Evolutionary conservation across 1,140 invertebrate genomes (phyloP).

Genomic region (Artemia franciscana): DNA sequence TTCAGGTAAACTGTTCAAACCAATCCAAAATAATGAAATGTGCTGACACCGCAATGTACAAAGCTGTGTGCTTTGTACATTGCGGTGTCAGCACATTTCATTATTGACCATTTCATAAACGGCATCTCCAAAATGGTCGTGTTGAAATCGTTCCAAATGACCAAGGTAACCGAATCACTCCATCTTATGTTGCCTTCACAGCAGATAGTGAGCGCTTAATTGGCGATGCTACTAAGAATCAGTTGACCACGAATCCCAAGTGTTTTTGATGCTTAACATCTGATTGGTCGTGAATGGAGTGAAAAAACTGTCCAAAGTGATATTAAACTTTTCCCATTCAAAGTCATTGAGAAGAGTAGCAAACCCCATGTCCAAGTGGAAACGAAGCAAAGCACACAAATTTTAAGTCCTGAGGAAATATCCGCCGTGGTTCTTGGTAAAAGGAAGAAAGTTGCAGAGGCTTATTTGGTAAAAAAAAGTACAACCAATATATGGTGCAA

Average conservation of each 20-base stretch:
- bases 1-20: no score
- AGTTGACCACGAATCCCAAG: conserved; percentile 88
- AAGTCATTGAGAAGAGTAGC: conserved; percentile 47
- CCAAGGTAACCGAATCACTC: conserved; percentile 92
- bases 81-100: no score
- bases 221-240: conserved; percentile 93
- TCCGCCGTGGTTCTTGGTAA: conserved; percentile 91
- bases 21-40: no score
- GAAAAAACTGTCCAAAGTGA: conserved; percentile 75
- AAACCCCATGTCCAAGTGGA: conserved; percentile 50
- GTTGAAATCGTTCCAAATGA: conserved; percentile 98
- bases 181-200: conserved; percentile 92
- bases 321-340: conserved; percentile 78
- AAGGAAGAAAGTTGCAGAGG: conserved; percentile 96
- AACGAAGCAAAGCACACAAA: conserved; percentile 52
- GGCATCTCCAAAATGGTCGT: conserved; percentile 87
- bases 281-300: conserved; percentile 83
- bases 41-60: no score
- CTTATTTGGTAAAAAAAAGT: conserved; percentile 79
- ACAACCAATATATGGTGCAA: no score
- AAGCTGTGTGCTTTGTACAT: no score
- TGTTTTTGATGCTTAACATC: conserved; percentile 82
- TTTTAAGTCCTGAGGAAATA: conserved; percentile 91
- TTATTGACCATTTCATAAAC: no score
- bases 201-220: conserved; percentile 83